Percentiles rank a stretch among this genome's conserved stretches.
These are phyloP conservation scores for Penelope pileata DNA, from an alignment of 2,113 vertebrate genomes.

Conservation along the genomic window DNA sequence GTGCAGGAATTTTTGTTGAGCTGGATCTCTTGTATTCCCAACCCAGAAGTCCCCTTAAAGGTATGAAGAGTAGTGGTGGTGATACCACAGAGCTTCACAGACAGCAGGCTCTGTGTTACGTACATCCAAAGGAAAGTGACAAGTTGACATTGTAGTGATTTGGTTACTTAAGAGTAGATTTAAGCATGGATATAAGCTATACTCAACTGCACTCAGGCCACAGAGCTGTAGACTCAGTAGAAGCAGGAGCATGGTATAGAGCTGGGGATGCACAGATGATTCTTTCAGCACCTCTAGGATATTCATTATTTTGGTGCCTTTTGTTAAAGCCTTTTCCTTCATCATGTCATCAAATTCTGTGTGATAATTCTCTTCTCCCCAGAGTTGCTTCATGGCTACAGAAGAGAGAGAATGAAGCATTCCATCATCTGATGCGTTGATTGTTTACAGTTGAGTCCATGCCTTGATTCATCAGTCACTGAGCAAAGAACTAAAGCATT, in stretches of 20 bases:
- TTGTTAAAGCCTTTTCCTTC: conserved; percentile 73
- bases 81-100: background rate
- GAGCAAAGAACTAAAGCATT: background rate
- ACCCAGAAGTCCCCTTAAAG: background rate
- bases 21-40: background rate
- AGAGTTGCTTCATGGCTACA: conserved; percentile 79
- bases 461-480: background rate
- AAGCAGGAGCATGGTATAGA: conserved; percentile 70
- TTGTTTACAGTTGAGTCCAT: background rate
- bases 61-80: background rate
- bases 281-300: conserved; percentile 79
- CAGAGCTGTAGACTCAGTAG: conserved; percentile 79
- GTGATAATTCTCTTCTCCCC: conserved; percentile 77
- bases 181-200: background rate
- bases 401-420: background rate
- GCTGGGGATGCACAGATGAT: conserved; percentile 72
- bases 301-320: conserved; percentile 64
- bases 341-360: conserved; percentile 82
- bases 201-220: conserved; percentile 84
- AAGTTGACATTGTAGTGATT: background rate
- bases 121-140: background rate
- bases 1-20: background rate
- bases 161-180: background rate
- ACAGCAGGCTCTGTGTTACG: background rate
- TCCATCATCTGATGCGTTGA: background rate